Evolutionary conservation across 2,888 invertebrate species (phyloP), one percentile per base, ranked within the genome.

Genomic region (Volucella inflata): DNA sequence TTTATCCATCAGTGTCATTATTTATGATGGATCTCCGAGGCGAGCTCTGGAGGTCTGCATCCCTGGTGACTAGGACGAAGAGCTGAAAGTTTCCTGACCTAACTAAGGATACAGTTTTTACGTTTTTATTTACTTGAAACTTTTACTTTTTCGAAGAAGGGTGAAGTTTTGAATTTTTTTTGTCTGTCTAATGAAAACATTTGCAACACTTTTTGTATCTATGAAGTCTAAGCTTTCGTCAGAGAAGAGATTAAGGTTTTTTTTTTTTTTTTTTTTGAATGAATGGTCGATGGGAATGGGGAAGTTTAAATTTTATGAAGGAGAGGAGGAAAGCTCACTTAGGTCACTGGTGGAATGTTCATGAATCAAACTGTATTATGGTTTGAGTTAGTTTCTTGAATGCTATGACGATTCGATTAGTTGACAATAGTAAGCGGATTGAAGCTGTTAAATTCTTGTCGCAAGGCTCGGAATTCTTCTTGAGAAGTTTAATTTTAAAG

Each of bases 1-100:
- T 78, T 78, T 74, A 80, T 82, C 77, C 82, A 82, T 82, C 11
- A 77, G 67, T 77, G 77, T 72, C 77, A 72, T 82, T 82, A 77
- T 82, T 72, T 82, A 77, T 72, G 77, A 80, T 62, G 75, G 74
- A 74, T 75, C n/a, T 38, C 3, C 16, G 17, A 44, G 9, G 36
- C 38, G 36, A 30, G 21, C 30, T 46, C 17, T 36, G 44, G 55
- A n/a, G n/a, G 8, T 9, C 21, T 36, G 17, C 44, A 55, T 53
- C 72, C 53, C 17, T n/a, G 48, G 67, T 42, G 67, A 42, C 55
- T 62, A 46, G 46, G 8, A 60, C n/a, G 8, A 38, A 17, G 50
- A 46, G 42, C 59, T 30, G 30, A 70, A 48, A 17, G 60, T 55
- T 42, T 38, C 40, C 67, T 50, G 68, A 75, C 50, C 64, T 68